Evolutionary conservation across 1,140 invertebrate species (phyloP).

Genomic region (Olivierus martensii): DNA sequence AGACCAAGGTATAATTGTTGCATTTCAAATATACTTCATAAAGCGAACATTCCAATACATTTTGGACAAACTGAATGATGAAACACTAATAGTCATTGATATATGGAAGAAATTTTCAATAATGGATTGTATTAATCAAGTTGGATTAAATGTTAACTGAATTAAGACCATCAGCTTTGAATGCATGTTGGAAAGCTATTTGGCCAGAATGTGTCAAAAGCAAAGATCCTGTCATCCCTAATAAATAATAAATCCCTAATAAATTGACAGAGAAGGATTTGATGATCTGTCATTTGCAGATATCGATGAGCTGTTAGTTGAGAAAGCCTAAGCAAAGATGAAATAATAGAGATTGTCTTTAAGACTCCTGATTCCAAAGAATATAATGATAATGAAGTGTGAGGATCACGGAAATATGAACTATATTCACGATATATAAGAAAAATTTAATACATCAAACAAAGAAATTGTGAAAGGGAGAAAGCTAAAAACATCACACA

Average conservation of each 20-base stretch:
- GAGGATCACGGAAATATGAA: no score
- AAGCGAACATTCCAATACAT: constrained; percentile 6
- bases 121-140: constrained; percentile 2
- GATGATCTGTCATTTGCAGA: background rate
- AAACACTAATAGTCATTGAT: background rate
- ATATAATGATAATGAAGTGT: background rate
- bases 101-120: constrained; percentile 3
- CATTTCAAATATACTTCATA: constrained; percentile 2
- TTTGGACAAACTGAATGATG: constrained; percentile 2
- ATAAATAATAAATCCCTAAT: no score
- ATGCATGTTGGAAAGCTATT: constrained; percentile 1
- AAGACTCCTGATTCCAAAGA: background rate
- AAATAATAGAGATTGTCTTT: background rate
- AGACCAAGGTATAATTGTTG: background rate
- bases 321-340: background rate
- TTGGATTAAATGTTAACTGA: background rate
- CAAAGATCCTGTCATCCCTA: background rate
- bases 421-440: no score
- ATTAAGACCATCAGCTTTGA: background rate
- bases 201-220: constrained; percentile 1
- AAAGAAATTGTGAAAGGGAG: no score
- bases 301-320: background rate
- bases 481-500: no score
- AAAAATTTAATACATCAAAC: no score
- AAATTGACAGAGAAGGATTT: background rate